phyloP scores from a whole-genome alignment of 2,888 invertebrate species.

The Lagria hirta region DNA sequence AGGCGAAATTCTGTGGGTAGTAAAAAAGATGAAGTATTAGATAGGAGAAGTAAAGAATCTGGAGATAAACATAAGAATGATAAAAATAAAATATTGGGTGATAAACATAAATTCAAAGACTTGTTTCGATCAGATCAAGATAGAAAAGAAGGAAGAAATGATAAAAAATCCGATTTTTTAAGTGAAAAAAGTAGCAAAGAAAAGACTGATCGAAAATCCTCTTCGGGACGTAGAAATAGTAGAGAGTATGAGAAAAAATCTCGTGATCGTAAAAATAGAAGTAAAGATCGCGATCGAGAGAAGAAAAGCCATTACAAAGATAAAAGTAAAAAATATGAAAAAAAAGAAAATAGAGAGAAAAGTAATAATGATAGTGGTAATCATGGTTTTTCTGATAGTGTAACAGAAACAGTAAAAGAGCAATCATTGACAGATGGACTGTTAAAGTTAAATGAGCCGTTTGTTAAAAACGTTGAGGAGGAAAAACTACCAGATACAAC shows the following conservation, averaged over 20 bases:
- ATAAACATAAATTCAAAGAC: too few relatives aligned
- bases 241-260: conserved; percentile 12
- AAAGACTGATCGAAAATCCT: conserved; percentile 21
- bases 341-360: not conserved
- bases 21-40: conserved; percentile 13
- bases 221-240: conserved; percentile 7
- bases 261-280: conserved; percentile 1
- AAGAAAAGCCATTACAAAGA: conserved; percentile 6
- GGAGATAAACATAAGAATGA: too few relatives aligned
- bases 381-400: not conserved
- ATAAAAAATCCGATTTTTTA: conserved; percentile 9
- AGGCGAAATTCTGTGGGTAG: conserved; percentile 14
- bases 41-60: too few relatives aligned
- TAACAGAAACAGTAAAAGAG: not conserved
- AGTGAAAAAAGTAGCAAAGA: conserved; percentile 22
- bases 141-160: too few relatives aligned
- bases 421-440: not conserved
- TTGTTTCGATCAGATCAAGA: too few relatives aligned
- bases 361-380: not conserved
- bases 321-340: not conserved
- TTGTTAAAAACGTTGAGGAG: conserved; percentile 1
- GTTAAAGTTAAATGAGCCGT: not conserved
- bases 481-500: conserved; percentile 3
- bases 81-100: too few relatives aligned
- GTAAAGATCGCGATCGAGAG: conserved; percentile 21